These are phyloP conservation scores for Blastobasis lacticolella DNA, from an alignment of 2,888 invertebrate species.

Conservation along the genomic window DNA sequence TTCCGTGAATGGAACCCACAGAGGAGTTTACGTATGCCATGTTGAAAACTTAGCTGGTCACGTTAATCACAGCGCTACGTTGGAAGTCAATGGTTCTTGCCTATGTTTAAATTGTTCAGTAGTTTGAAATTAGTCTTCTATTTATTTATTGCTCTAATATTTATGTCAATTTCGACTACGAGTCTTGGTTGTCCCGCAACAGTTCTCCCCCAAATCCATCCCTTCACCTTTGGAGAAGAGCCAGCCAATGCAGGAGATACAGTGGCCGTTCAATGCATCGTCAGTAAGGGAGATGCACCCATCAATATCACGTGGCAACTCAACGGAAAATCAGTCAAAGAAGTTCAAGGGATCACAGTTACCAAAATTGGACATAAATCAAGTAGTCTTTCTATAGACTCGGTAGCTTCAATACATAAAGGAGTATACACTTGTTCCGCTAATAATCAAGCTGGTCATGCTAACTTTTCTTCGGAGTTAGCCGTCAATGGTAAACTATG, in stretches of 20 bases:
- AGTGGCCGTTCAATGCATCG: slow-evolving; percentile 83
- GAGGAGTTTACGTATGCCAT: slow-evolving; percentile 83
- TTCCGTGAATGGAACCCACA: slow-evolving; percentile 79
- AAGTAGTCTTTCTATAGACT: slow-evolving; percentile 82
- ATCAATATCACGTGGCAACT: slow-evolving; percentile 84
- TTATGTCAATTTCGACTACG: too few relatives aligned
- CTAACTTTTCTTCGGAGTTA: slow-evolving; percentile 78
- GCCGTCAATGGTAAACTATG: slow-evolving; percentile 79
- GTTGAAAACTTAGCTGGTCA: slow-evolving; percentile 81
- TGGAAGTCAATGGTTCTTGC: slow-evolving; percentile 82
- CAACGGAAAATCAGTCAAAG: slow-evolving; percentile 75
- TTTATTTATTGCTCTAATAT: slow-evolving; percentile 7
- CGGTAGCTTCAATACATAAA: slow-evolving; percentile 81
- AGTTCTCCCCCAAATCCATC: slow-evolving; percentile 86
- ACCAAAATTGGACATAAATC: slow-evolving; percentile 76
- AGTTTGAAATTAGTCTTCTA: slow-evolving; percentile 20
- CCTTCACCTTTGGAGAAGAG: slow-evolving; percentile 84
- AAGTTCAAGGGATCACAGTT: slow-evolving; percentile 71
- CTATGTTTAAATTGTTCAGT: slow-evolving; percentile 20
- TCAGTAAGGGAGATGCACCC: slow-evolving; percentile 86
- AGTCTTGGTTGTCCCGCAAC: slow-evolving; percentile 16
- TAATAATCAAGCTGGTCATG: slow-evolving; percentile 78
- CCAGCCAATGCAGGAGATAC: slow-evolving; percentile 85
- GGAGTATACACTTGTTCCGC: slow-evolving; percentile 85
- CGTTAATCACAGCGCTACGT: slow-evolving; percentile 78